A percentile compares a stretch with the other conserved stretches of the same genome.
These are phyloP conservation scores for Phyllotis vaccarum DNA, from an alignment of 2,797 vertebrate genomes.

Conservation along the genomic window DNA sequence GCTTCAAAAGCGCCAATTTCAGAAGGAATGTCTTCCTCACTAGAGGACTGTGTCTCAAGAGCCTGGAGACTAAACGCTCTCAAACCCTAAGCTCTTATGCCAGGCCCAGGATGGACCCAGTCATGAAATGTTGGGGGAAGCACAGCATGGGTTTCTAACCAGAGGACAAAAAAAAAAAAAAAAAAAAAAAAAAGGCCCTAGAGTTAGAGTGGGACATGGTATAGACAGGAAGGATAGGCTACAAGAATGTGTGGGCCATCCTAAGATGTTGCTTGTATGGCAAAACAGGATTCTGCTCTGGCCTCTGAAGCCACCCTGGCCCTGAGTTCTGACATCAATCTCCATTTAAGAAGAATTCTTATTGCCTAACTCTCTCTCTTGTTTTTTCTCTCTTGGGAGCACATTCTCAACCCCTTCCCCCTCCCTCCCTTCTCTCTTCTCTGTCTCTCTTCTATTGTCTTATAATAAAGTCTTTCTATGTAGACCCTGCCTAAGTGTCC, in stretches of 20 bases:
- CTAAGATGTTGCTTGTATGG: fast-evolving
- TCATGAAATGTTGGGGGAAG: background rate
- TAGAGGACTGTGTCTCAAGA: background rate
- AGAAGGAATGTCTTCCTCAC: background rate
- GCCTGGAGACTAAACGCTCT: background rate
- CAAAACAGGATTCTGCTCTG: background rate
- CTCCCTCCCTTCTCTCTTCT: too few relatives aligned
- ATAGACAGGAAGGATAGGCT: background rate
- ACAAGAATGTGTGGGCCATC: background rate
- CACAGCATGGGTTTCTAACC: background rate
- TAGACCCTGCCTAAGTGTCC: too few relatives aligned
- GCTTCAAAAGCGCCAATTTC: background rate
- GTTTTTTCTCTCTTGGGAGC: too few relatives aligned
- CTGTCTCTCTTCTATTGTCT: too few relatives aligned
- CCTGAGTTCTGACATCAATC: too few relatives aligned
- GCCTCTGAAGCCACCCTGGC: too few relatives aligned
- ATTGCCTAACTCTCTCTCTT: too few relatives aligned
- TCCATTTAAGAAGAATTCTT: too few relatives aligned
- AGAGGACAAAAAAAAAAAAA: background rate
- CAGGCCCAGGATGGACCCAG: background rate
- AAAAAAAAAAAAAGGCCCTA: too few relatives aligned
- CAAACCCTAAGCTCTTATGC: background rate
- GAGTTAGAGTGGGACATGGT: background rate
- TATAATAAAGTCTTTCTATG: too few relatives aligned
- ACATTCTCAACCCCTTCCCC: too few relatives aligned